Percentiles rank a stretch among this genome's conserved stretches.
Conservation (phyloP, 2,888 invertebrate species). For the Terebella lapidaria region DNA sequence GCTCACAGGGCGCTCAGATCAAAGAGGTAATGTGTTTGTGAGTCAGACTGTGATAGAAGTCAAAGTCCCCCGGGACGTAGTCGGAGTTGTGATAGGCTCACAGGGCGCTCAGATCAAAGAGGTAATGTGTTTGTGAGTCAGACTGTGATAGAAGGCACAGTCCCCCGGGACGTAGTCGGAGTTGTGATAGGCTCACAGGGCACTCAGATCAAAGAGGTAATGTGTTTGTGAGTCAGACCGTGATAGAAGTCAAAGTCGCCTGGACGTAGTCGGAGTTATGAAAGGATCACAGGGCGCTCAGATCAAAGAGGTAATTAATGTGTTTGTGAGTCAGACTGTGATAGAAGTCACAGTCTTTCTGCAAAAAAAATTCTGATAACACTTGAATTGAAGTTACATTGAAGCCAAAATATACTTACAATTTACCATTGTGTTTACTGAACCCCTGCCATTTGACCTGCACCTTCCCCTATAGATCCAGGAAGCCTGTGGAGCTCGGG, state of each 20-base stretch:
- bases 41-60: conserved; percentile 48
- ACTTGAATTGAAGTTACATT: no score
- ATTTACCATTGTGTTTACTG: no score
- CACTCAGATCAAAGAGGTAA: conserved; percentile 64
- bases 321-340: no score
- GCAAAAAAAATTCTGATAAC: no score
- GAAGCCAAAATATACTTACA: no score
- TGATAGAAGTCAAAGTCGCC: conserved; percentile 52
- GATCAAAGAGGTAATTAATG: conserved; percentile 64
- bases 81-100: conserved; percentile 60
- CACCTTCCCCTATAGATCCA: conserved; percentile 66
- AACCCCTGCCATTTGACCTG: no score
- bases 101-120: conserved; percentile 71
- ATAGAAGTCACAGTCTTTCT: no score
- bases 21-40: conserved; percentile 60
- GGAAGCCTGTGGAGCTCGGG: conserved; percentile 65
- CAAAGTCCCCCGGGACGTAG: conserved; percentile 50
- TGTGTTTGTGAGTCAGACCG: conserved; percentile 48
- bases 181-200: conserved; percentile 65
- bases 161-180: conserved; percentile 52
- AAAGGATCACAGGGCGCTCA: conserved; percentile 69
- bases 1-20: conserved; percentile 72
- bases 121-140: conserved; percentile 50
- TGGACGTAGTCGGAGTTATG: conserved; percentile 50
- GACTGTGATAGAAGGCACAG: conserved; percentile 48